These are phyloP conservation scores for Drosophila carrolli DNA, from an alignment of 1,140 invertebrate species.

Conservation along the genomic window DNA sequence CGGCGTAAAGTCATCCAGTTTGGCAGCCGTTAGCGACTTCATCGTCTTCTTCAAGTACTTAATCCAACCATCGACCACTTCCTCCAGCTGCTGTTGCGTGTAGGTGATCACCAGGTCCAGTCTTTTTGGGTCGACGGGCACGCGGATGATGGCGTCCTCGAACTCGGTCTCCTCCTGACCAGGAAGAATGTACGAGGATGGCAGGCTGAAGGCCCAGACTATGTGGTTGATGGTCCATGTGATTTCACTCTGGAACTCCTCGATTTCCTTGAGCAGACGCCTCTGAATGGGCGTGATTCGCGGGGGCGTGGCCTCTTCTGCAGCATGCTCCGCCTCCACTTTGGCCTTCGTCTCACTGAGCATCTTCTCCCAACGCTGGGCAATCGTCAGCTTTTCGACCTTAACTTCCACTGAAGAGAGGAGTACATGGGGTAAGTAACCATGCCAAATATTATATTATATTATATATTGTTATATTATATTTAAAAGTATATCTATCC, in stretches of 20 bases:
- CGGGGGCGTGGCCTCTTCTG: conserved; percentile 59
- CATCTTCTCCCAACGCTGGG: conserved; percentile 76
- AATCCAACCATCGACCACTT: conserved; percentile 88
- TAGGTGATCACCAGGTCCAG: conserved; percentile 85
- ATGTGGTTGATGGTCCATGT: conserved; percentile 88
- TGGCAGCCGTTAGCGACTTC: conserved; percentile 85
- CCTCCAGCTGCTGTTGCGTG: conserved; percentile 87
- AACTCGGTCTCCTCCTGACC: conserved; percentile 84
- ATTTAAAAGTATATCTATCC: no score
- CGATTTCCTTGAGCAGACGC: conserved; percentile 66
- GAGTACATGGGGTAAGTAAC: neutral
- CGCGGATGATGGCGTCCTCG: conserved; percentile 85
- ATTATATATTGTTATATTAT: no score
- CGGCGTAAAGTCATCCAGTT: conserved; percentile 89
- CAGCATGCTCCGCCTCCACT: conserved; percentile 62
- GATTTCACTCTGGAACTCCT: conserved; percentile 68
- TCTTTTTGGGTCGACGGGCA: conserved; percentile 84
- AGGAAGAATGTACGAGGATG: conserved; percentile 86
- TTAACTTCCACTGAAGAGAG: conserved; percentile 42
- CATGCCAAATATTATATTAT: no score
- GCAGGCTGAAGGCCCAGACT: conserved; percentile 88
- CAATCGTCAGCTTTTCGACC: conserved; percentile 70
- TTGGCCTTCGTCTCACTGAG: conserved; percentile 73
- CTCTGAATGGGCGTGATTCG: conserved; percentile 66
- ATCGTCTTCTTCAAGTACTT: conserved; percentile 87